A percentile compares a stretch with the other conserved stretches of the same genome.
These are phyloP conservation scores for Ursus arctos DNA, from an alignment of 2,113 vertebrate species.

Conservation along the genomic window DNA sequence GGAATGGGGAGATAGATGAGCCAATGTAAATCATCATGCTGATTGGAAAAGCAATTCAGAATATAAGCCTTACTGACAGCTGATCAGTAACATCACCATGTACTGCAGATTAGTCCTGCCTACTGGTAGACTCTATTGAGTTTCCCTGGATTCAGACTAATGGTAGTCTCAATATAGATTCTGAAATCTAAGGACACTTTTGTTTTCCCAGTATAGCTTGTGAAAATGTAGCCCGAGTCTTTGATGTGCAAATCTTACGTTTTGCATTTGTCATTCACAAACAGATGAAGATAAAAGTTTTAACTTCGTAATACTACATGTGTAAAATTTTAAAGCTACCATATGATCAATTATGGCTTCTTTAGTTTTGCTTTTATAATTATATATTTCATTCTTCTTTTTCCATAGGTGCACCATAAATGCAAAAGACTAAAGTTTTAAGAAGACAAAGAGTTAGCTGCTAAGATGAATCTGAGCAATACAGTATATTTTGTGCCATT, in stretches of 20 bases:
- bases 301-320: not conserved
- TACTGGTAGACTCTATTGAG: not conserved
- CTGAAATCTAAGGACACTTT: slow-evolving; percentile 31
- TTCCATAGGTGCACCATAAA: slow-evolving; percentile 57
- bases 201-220: not conserved
- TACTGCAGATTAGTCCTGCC: not conserved
- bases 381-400: slow-evolving; percentile 32
- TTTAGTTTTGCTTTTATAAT: not conserved
- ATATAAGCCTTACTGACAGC: not conserved
- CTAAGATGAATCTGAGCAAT: slow-evolving; percentile 82
- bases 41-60: slow-evolving; percentile 12
- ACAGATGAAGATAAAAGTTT: slow-evolving; percentile 34
- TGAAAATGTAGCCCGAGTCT: not conserved
- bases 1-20: slow-evolving; percentile 9
- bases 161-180: not conserved
- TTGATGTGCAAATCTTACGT: not conserved
- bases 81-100: not conserved
- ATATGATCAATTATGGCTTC: not conserved
- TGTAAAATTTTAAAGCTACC: not conserved
- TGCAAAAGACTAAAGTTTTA: not conserved
- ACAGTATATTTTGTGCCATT: slow-evolving; percentile 81
- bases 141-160: not conserved
- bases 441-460: slow-evolving; percentile 65
- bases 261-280: slow-evolving; percentile 18
- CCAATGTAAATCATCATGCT: not conserved